A percentile compares a stretch with the other conserved stretches of the same genome.
Conservation (phyloP, 37 sponge, comb jelly and placozoan species). For the Halisarca cf. caerulea region DNA sequence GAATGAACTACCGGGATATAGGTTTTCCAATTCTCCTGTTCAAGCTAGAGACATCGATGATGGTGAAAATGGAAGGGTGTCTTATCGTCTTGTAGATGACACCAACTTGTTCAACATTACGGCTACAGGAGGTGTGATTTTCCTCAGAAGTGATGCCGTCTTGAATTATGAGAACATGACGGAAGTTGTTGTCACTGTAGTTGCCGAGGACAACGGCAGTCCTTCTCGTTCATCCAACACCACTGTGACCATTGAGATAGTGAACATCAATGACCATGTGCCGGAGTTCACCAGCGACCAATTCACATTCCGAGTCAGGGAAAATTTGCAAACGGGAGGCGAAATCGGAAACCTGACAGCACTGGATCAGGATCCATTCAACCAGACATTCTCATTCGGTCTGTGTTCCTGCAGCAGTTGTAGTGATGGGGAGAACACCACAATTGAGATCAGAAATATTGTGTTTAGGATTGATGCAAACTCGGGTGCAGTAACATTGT, state of each 20-base stretch:
- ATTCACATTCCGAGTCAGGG: conserved; percentile 41
- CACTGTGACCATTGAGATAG: conserved; percentile 31
- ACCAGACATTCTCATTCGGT: neutral
- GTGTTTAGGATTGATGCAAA: conserved; percentile 33
- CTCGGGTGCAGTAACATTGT: conserved; percentile 42
- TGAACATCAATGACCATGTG: conserved; percentile 53
- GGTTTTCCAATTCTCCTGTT: conserved; percentile 3
- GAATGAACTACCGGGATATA: neutral
- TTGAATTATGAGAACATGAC: conserved; percentile 50
- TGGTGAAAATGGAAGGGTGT: conserved; percentile 22
- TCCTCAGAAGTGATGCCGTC: neutral
- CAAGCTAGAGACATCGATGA: conserved; percentile 46
- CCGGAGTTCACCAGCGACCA: conserved; percentile 47
- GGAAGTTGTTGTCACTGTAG: conserved; percentile 36
- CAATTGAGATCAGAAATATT: neutral
- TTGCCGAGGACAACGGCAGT: conserved; percentile 40
- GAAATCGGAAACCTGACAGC: neutral
- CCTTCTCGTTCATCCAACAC: conserved; percentile 1
- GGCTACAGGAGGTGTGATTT: conserved; percentile 36
- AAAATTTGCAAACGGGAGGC: conserved; percentile 4
- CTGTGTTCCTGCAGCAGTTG: conserved; percentile 1
- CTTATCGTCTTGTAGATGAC: conserved; percentile 25
- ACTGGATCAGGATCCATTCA: conserved; percentile 10
- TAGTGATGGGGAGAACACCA: neutral
- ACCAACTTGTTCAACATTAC: conserved; percentile 35